These are phyloP conservation scores for Acholoe squamosa DNA, from an alignment of 2,888 invertebrate species.

Conservation along the genomic window DNA sequence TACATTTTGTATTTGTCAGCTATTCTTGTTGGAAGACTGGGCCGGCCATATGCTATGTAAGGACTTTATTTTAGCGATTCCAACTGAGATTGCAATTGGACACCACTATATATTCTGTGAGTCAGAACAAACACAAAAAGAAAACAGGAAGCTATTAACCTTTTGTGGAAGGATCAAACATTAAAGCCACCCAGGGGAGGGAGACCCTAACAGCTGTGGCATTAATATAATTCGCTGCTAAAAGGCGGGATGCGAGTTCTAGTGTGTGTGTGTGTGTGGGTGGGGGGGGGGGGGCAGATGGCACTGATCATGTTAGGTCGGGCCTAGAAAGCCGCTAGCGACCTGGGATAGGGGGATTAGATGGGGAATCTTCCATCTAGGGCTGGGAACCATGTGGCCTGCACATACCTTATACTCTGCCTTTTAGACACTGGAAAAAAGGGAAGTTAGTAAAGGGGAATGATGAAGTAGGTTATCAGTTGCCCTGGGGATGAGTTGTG, in stretches of 20 bases:
- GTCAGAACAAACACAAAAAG: too few species aligned
- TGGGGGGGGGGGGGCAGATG: not conserved
- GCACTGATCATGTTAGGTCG: not conserved
- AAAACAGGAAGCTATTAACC: not conserved
- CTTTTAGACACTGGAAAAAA: not conserved
- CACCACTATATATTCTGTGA: too few species aligned
- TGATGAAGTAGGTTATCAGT: not conserved
- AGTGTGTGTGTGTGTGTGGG: not conserved
- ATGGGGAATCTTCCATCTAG: not conserved
- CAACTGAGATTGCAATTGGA: too few species aligned
- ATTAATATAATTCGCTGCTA: constrained; percentile 9
- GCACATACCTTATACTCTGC: too few species aligned
- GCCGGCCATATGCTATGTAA: too few species aligned
- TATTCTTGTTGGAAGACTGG: too few species aligned
- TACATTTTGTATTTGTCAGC: too few species aligned
- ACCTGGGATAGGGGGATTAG: not conserved
- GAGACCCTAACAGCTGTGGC: not conserved
- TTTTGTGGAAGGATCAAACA: not conserved
- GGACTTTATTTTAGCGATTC: too few species aligned
- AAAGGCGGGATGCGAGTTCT: not conserved
- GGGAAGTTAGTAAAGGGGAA: not conserved
- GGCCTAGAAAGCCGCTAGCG: not conserved
- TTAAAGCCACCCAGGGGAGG: not conserved
- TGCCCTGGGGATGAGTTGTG: too few species aligned
- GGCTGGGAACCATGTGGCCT: not conserved